Percentiles rank a stretch among this genome's conserved stretches.
phyloP scores from a whole-genome alignment of 2,113 vertebrate species.

The Eurystomus gularis region DNA sequence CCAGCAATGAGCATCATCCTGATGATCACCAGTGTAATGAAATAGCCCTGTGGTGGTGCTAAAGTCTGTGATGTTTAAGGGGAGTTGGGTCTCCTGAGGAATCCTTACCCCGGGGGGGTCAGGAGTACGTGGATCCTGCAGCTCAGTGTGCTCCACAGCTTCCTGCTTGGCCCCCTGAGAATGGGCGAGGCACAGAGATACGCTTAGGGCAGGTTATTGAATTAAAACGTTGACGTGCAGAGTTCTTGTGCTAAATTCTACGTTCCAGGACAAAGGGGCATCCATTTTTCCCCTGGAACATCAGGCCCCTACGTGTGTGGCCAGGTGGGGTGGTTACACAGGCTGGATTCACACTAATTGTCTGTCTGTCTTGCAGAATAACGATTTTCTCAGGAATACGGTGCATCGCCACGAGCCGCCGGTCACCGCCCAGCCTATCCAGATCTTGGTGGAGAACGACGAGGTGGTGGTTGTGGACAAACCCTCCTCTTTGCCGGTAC shows the following conservation, averaged over 20 bases:
- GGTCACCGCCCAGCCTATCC: slow-evolving; percentile 81
- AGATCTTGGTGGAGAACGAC: slow-evolving; percentile 83
- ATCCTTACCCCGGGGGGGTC: fast-evolving
- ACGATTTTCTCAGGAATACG: slow-evolving; percentile 90
- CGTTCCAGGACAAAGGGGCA: not conserved
- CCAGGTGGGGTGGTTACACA: fast-evolving
- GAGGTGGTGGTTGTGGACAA: slow-evolving; percentile 94
- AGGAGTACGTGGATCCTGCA: fast-evolving
- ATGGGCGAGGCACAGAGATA: fast-evolving
- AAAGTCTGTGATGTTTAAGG: fast-evolving
- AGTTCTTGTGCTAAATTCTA: no score
- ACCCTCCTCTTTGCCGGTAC: slow-evolving; percentile 92
- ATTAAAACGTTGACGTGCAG: fast-evolving
- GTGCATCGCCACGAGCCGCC: slow-evolving; percentile 97
- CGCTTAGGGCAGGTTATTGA: fast-evolving
- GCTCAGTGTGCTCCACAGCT: fast-evolving
- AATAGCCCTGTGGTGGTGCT: no score
- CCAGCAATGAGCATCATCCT: fast-evolving
- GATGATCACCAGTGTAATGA: not conserved
- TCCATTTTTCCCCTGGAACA: no score
- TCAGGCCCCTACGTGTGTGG: no score
- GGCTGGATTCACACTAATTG: fast-evolving
- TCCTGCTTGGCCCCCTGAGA: fast-evolving
- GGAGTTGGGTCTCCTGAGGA: not conserved
- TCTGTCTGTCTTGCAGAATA: slow-evolving; percentile 77